phyloP scores from a whole-genome alignment of 2,888 invertebrate genomes.

The Choreutis nemorana region DNA sequence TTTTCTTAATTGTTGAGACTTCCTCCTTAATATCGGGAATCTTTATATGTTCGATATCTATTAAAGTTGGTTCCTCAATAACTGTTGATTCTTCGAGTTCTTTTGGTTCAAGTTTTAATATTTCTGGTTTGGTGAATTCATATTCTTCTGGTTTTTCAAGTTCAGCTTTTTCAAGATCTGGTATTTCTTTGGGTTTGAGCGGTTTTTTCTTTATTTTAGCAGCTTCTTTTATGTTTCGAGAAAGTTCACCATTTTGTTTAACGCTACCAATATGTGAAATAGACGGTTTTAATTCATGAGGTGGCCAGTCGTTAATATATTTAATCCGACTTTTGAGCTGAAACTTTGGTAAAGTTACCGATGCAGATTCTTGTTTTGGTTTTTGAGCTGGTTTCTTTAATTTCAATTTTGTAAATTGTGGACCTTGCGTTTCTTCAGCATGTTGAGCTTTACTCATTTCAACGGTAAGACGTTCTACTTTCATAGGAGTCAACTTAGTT shows the following conservation, averaged over 20 bases:
- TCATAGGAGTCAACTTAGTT: constrained; percentile 49
- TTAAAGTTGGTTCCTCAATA: neutral
- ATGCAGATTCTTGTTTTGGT: constrained; percentile 47
- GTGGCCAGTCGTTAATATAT: constrained; percentile 68
- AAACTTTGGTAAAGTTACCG: constrained; percentile 67
- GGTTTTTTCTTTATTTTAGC: constrained; percentile 68
- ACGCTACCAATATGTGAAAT: constrained; percentile 62
- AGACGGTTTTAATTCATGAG: constrained; percentile 58
- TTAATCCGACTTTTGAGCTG: constrained; percentile 76
- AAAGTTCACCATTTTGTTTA: constrained; percentile 70
- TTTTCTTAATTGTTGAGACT: neutral
- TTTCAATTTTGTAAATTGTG: constrained; percentile 73
- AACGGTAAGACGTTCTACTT: constrained; percentile 67
- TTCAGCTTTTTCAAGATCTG: constrained; percentile 52
- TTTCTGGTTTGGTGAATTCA: constrained; percentile 14
- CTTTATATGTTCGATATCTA: too few species aligned
- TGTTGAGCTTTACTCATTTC: constrained; percentile 69
- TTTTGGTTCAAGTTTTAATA: neutral
- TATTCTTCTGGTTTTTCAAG: constrained; percentile 57
- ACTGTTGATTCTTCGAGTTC: neutral
- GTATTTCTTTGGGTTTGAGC: constrained; percentile 52
- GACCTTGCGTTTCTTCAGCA: constrained; percentile 60
- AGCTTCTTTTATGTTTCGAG: constrained; percentile 75
- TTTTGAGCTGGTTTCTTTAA: constrained; percentile 66
- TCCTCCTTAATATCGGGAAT: neutral